Evolutionary conservation across 2,797 vertebrate species (phyloP), one percentile per base, ranked within the genome.

Genomic region (Sandelia bainsii): DNA sequence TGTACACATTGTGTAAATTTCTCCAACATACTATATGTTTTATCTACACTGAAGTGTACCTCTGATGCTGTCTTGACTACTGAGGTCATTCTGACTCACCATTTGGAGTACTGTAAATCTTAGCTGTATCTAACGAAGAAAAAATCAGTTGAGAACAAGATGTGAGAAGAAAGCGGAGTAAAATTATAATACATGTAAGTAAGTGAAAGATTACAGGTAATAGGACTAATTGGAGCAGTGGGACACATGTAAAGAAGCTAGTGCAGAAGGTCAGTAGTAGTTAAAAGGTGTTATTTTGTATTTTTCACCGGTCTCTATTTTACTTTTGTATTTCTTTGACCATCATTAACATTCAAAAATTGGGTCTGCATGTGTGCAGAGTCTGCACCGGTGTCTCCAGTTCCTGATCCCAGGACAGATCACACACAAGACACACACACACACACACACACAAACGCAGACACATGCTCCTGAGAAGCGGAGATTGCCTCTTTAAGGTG

Each of bases 401-500:
- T 69, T 62, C 72, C 56, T 67, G 72, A 85, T 83, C 64, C 57
- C 67, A 64, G 62, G 52, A 72, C 72, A 79, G 19, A 82, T 75
- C 71, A 60, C 14, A 69, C 51, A 61, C 50, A 44, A 48, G 52
- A 62, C 49, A 70, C 66, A 57, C 63, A 51, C 44, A 45, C 58
- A 58, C 40, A 65, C 42, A 65, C 70, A 61, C 23, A 62, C 48
- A 20, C 54, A 62, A 64, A 6, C 32, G 44, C 72, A 81, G n/a
- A 77, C 52, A 68, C 80, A 79, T 37, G 14, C 69, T 42, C 53
- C 82, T 79, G 81, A 91, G 85, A 79, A 20, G 32, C 3, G n/a
- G 72, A 90, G 91, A 89, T 94, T 93, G 91, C 83, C 79, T 91
- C 89, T 90, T 80, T 82, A 92, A 92, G 85, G 87, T 87, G 79